Evolutionary conservation across 2,888 invertebrate species (phyloP), one percentile per base, ranked within the genome.

Genomic region (Drosophila testacea): DNA sequence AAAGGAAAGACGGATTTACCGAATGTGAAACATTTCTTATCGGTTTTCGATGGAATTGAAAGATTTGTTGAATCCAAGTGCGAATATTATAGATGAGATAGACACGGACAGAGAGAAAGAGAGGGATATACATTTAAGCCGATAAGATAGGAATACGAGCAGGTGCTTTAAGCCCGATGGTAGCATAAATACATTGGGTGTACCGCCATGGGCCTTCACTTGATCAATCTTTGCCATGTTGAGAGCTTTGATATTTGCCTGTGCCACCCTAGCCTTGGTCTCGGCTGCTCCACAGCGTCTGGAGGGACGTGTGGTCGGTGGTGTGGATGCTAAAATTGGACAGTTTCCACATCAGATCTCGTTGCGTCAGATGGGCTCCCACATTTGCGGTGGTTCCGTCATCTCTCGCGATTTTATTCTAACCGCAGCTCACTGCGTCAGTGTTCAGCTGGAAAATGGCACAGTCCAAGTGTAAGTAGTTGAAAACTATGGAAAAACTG

Each of bases 271-370:
- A 10, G 41, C 57, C 9, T 1, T 59, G 1, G 55, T 44, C 7
- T 27, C 60, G 6, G 80, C 84, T 6, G 75, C 73, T 9, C 83
- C 88, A 5, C 52, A 59, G 32, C 46, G 50, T 6, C 57, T 39
- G 6, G 46, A 59, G 7, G 79, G 79, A 0, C 91, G 90, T 7
- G 73, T 90, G 48, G 90, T 91, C 11, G 92, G 91, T 27, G 93
- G 93, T 7, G 56, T 61, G 1, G 79, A 88, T 66, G 92, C 92
- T 9, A 54, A 39, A 4, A 52, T 64, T 27, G 90, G 85, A 7
- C 88, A 92, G 66, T 92, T 92, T 74, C 90, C 92, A 0, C 87
- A 91, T 75, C 92, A 92, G 86, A 78, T 91, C 11, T 92, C 92
- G 6, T 42, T 91, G 47, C 75, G 89, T 10, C 36, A 38, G 4